Conservation (phyloP, 1,140 invertebrate genomes). For the Euwallacea similis region DNA sequence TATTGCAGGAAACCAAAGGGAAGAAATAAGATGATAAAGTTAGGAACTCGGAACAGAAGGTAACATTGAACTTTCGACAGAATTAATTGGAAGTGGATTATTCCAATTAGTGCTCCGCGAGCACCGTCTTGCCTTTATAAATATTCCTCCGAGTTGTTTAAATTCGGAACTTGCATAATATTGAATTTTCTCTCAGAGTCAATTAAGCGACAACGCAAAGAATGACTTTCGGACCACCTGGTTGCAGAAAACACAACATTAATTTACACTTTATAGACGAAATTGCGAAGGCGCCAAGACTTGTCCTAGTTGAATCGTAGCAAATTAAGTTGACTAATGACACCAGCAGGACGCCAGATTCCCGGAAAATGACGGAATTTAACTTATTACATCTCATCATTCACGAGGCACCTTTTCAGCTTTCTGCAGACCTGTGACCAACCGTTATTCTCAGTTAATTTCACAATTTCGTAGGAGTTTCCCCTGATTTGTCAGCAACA, state of each 20-base stretch:
- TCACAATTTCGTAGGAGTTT: background rate
- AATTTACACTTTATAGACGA: conserved; percentile 6
- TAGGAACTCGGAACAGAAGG: conserved; percentile 44
- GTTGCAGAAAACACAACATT: background rate
- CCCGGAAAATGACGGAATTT: conserved; percentile 33
- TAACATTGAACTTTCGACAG: conserved; percentile 49
- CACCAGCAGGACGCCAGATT: conserved; percentile 23
- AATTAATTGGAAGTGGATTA: conserved; percentile 53
- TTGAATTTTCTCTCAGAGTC: conserved; percentile 40
- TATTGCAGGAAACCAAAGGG: conserved; percentile 14
- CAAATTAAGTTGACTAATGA: conserved; percentile 31
- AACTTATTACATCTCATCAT: conserved; percentile 24
- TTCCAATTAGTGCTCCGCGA: conserved; percentile 51
- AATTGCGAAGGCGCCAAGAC: conserved; percentile 9
- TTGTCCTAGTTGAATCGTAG: conserved; percentile 4
- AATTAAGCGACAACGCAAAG: conserved; percentile 15
- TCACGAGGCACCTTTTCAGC: conserved; percentile 33
- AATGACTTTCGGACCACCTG: conserved; percentile 1
- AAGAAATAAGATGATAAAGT: conserved; percentile 35
- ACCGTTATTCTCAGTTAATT: conserved; percentile 25
- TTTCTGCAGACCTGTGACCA: conserved; percentile 20
- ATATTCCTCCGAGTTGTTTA: conserved; percentile 51
- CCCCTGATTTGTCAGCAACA: conserved; percentile 4
- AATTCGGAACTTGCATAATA: conserved; percentile 47
- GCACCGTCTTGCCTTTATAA: conserved; percentile 47